phyloP scores from a whole-genome alignment of 2,113 vertebrate species.

The Pterophyllum scalare region DNA sequence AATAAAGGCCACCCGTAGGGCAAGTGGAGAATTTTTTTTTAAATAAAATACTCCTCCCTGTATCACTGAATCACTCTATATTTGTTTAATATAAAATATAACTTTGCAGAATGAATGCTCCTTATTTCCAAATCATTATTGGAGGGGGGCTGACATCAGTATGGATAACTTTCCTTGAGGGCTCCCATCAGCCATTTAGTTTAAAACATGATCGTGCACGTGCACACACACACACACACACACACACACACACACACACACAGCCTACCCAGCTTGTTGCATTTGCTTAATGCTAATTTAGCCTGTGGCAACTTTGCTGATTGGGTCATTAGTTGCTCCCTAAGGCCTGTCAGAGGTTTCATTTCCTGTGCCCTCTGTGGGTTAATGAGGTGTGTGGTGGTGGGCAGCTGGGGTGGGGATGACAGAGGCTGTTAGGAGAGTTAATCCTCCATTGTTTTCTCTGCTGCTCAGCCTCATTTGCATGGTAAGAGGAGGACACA shows the following conservation, averaged over 20 bases:
- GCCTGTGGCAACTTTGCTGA: constrained; percentile 45
- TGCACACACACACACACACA: constrained; percentile 2
- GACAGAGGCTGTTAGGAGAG: constrained; percentile 19
- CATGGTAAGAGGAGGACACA: constrained; percentile 38
- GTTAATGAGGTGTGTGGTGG: constrained; percentile 51
- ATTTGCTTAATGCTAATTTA: constrained; percentile 54
- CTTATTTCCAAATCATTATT: too few species aligned
- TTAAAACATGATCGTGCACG: background rate
- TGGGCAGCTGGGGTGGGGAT: background rate
- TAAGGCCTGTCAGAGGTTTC: constrained; percentile 60
- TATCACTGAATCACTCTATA: too few species aligned
- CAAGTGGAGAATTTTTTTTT: too few species aligned
- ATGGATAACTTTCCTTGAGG: constrained; percentile 15
- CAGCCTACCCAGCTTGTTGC: background rate
- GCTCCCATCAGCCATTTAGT: background rate
- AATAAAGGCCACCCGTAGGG: too few species aligned
- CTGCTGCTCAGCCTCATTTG: constrained; percentile 45
- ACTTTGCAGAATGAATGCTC: too few species aligned
- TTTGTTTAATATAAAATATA: too few species aligned
- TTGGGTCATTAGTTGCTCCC: constrained; percentile 66
- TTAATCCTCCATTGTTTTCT: constrained; percentile 37
- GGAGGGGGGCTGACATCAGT: background rate
- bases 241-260: background rate
- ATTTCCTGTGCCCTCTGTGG: constrained; percentile 66
- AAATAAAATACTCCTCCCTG: too few species aligned